Evolutionary conservation across 64 coral and sea anemone species (phyloP), one percentile per base, ranked within the genome.

Genomic region (Actinia tenebrosa): DNA sequence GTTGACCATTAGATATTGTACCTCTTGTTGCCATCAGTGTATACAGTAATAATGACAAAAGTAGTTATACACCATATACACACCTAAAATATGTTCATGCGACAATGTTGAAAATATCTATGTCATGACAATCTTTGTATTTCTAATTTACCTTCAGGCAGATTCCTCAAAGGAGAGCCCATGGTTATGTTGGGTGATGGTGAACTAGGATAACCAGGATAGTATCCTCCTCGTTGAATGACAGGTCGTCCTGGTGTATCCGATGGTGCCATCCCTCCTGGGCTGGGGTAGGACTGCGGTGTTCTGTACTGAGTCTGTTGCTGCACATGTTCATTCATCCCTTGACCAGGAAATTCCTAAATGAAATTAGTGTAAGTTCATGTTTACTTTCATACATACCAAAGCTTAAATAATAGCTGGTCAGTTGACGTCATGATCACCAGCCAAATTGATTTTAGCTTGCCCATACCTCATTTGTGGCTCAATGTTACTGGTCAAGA

Each of bases 181-280:
- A 96, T 56, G 44, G 91, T 96, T 18, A 96, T 88, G 37, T 96
- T 96, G 6, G 94, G 94, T 62, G 94, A 96, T 10, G 94, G 91
- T 46, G 94, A 88, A 23, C 87, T 82, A 26, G 89, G 89, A 64
- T 91, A 86, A 18, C 69, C 72, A 17, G 68, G 71, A 17, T 85
- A 77, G 44, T 91, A 91, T 86, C 83, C 89, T n/a, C 83, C 69
- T 45, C 84, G 83, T 5, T 45, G 71, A 7, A 50, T 22, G 45
- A 50, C 79, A n/a, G 83, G 37, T 61, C 84, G 6, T 45, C 83
- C 83, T 59, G 80, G 72, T 68, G 90, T 85, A 14, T 88, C 93
- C 44, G 93, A 91, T 20, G 93, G 80, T 2, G 89, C 60, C 60
- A 89, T 64, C 43, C 94, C 87, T 56, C 84, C 94, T 19, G 79